Evolutionary conservation across 2,113 vertebrate species (phyloP).

Genomic region (Sebastes fasciatus): DNA sequence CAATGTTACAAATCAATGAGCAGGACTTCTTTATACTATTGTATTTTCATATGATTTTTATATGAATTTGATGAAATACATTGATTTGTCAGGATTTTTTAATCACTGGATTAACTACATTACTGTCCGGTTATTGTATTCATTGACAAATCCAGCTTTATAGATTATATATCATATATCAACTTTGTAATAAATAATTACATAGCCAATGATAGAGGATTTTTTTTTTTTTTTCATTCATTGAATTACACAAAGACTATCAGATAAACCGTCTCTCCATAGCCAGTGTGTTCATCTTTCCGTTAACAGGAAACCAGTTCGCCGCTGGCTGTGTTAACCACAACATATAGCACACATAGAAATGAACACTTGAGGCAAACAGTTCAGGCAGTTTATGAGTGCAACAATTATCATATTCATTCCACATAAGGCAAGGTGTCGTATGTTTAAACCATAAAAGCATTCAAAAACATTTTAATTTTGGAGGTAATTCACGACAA

Average conservation of each 20-base stretch:
- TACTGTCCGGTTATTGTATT: background rate
- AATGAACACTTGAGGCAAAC: background rate
- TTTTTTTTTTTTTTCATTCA: too few species aligned
- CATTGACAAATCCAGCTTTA: background rate
- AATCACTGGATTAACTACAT: background rate
- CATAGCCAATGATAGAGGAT: background rate
- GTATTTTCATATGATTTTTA: background rate
- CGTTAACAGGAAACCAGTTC: slow-evolving; percentile 11
- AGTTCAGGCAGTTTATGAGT: slow-evolving; percentile 57
- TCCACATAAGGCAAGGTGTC: slow-evolving; percentile 80
- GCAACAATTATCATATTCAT: slow-evolving; percentile 49
- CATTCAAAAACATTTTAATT: too few species aligned
- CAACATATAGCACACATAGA: slow-evolving; percentile 18
- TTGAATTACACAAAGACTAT: slow-evolving; percentile 26
- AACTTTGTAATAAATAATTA: background rate
- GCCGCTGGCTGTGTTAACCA: slow-evolving; percentile 20
- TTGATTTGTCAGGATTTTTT: too few species aligned
- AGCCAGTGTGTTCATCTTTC: background rate
- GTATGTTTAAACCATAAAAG: slow-evolving; percentile 28
- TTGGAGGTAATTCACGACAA: too few species aligned
- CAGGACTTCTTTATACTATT: background rate
- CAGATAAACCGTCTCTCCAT: background rate
- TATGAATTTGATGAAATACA: background rate
- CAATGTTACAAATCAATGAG: background rate
- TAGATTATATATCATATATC: background rate